Evolutionary conservation across 2,888 invertebrate species (phyloP), one percentile per base, ranked within the genome.

Genomic region (Erebia palarica): DNA sequence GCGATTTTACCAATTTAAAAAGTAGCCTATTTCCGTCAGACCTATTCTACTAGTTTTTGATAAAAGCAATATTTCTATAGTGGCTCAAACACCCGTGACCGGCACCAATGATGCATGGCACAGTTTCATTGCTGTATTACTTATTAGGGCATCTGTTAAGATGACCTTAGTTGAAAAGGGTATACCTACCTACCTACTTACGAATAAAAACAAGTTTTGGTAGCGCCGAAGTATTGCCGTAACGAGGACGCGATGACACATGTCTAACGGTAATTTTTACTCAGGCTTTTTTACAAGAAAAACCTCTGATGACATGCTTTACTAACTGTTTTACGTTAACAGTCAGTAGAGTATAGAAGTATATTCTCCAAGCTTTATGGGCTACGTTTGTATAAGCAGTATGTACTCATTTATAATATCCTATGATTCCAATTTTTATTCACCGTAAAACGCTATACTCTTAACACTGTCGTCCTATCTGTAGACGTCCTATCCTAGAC

Each of bases 221-320:
- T 81, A 80, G 83, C 82, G 80, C 80, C 82, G 76, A 77, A 71
- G 81, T 77, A 79, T 80, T 79, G 78, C 72, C 78, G 85, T 83
- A 91, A 86, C 82, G 91, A 91, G 92, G 91, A 83, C 92, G 81
- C 88, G 89, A 88, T 91, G 91, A 90, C 90, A 91, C 91, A 92
- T 86, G 87, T 89, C 91, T 92, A 92, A 91, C 92, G 91, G 92
- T 91, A 88, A 89, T 87, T 90, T 89, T 89, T 86, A 88, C 84
- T 83, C 80, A 77, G 80, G 60, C 76, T 73, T 75, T 78, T 70
- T 68, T 73, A 78, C 79, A 75, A 77, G 77, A 75, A 77, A 77
- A 79, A 76, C 73, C 72, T 69, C 66, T 60, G 57, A 71, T 66
- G 67, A 68, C 27, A 36, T 18, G 21, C 55, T 44, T 27, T 13